These are phyloP conservation scores for Bugulina stolonifera DNA, from an alignment of 2,888 invertebrate species.

Conservation along the genomic window DNA sequence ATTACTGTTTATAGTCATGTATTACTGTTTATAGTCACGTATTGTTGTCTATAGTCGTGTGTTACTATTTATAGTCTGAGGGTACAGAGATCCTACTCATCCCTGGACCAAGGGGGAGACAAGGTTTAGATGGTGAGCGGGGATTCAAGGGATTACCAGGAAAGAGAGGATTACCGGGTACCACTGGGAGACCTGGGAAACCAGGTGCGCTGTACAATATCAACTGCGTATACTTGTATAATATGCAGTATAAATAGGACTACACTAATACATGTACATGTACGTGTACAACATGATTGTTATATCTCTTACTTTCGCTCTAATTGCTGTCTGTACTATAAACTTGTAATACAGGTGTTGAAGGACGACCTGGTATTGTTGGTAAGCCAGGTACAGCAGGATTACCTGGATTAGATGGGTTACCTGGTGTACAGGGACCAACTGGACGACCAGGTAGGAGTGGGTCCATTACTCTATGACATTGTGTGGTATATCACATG, in stretches of 20 bases:
- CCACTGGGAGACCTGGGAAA: conserved; percentile 32
- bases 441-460: not conserved
- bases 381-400: not conserved
- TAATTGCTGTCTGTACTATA: not conserved
- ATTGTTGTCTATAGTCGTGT: too few species aligned
- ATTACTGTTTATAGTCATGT: not conserved
- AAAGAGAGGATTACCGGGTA: conserved; percentile 25
- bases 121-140: not conserved
- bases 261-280: not conserved
- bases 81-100: not conserved
- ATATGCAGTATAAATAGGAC: too few species aligned
- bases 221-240: too few species aligned
- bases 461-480: too few species aligned
- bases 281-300: not conserved
- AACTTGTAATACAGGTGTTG: conserved; percentile 23
- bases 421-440: not conserved
- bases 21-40: not conserved
- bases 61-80: not conserved
- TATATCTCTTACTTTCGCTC: not conserved
- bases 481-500: too few species aligned
- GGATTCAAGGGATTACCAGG: conserved; percentile 11
- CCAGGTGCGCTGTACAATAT: not conserved
- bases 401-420: not conserved
- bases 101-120: conserved; percentile 2
- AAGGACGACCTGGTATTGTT: conserved; percentile 32